Evolutionary conservation across 2,797 vertebrate species (phyloP).

Genomic region (Prunella strophiata): DNA sequence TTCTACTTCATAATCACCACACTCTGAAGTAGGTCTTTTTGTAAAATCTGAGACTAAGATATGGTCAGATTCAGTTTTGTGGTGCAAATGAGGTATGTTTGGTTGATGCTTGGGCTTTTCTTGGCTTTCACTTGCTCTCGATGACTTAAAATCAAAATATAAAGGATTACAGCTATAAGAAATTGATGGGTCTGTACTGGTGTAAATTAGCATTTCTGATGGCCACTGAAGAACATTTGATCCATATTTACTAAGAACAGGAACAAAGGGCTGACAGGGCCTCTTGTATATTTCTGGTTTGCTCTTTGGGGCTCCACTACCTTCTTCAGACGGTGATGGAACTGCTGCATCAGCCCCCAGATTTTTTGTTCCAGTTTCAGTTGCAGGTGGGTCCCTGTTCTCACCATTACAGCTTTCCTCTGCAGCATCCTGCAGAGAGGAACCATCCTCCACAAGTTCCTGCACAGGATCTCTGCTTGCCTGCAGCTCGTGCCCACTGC

Average conservation of each 20-base stretch:
- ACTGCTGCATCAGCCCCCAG: background rate
- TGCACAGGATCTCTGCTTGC: background rate
- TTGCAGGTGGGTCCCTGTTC: background rate
- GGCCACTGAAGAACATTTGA: constrained; percentile 89
- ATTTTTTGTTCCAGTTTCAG: constrained; percentile 43
- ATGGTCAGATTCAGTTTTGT: constrained; percentile 33
- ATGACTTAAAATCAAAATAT: constrained; percentile 86
- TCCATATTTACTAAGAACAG: constrained; percentile 84
- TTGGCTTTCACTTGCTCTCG: constrained; percentile 64
- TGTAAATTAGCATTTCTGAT: constrained; percentile 88
- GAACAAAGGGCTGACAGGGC: constrained; percentile 80
- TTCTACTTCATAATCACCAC: background rate
- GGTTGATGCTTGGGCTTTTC: constrained; percentile 58
- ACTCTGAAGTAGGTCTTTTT: background rate
- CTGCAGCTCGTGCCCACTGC: background rate
- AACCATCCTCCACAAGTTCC: background rate
- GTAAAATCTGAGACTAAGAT: background rate
- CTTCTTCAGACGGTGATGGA: constrained; percentile 22
- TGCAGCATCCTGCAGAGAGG: background rate
- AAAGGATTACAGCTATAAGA: constrained; percentile 92
- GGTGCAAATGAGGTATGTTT: constrained; percentile 46
- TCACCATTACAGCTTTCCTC: constrained; percentile 3
- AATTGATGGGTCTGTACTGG: constrained; percentile 82
- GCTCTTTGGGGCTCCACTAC: background rate
- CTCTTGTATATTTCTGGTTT: constrained; percentile 56